These are phyloP conservation scores for Agapetus fuscipes DNA, from an alignment of 2,888 invertebrate species.

Conservation along the genomic window DNA sequence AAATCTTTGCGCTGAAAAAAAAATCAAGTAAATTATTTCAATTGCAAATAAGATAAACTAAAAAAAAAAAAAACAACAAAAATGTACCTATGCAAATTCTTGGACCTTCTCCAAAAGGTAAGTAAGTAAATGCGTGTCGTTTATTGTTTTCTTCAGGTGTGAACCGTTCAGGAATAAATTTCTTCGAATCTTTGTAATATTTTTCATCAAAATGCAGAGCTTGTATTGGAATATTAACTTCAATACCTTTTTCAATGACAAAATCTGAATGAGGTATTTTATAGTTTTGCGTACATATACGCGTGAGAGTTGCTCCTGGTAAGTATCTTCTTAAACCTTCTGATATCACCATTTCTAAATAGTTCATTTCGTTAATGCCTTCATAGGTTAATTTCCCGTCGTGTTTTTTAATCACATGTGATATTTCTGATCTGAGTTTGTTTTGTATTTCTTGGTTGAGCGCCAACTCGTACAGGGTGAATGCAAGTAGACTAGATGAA, in stretches of 20 bases:
- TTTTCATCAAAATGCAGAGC: slow-evolving; percentile 34
- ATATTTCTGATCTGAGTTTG: slow-evolving; percentile 27
- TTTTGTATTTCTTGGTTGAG: slow-evolving; percentile 32
- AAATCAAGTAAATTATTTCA: too few relatives aligned
- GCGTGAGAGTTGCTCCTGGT: slow-evolving; percentile 31
- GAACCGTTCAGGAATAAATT: slow-evolving; percentile 41
- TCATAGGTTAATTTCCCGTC: slow-evolving; percentile 32
- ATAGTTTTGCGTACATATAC: slow-evolving; percentile 29
- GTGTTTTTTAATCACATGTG: slow-evolving; percentile 25
- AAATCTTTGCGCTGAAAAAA: too few relatives aligned
- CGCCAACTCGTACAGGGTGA: slow-evolving; percentile 31
- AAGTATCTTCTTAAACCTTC: slow-evolving; percentile 40
- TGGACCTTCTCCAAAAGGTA: slow-evolving; percentile 38
- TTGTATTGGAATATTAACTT: slow-evolving; percentile 27
- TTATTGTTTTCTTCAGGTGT: slow-evolving; percentile 26
- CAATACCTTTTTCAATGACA: slow-evolving; percentile 28
- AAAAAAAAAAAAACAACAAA: slow-evolving; percentile 15
- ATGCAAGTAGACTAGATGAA: slow-evolving; percentile 32
- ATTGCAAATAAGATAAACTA: neutral
- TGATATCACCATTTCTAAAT: slow-evolving; percentile 32
- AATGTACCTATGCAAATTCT: slow-evolving; percentile 35
- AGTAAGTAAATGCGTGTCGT: slow-evolving; percentile 28
- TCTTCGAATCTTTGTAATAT: slow-evolving; percentile 33
- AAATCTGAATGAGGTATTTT: slow-evolving; percentile 30
- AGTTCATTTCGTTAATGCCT: slow-evolving; percentile 30